Percentiles rank a stretch among this genome's conserved stretches.
Evolutionary conservation across 2,888 invertebrate genomes (phyloP).

Genomic region (Morinoia aosen): DNA sequence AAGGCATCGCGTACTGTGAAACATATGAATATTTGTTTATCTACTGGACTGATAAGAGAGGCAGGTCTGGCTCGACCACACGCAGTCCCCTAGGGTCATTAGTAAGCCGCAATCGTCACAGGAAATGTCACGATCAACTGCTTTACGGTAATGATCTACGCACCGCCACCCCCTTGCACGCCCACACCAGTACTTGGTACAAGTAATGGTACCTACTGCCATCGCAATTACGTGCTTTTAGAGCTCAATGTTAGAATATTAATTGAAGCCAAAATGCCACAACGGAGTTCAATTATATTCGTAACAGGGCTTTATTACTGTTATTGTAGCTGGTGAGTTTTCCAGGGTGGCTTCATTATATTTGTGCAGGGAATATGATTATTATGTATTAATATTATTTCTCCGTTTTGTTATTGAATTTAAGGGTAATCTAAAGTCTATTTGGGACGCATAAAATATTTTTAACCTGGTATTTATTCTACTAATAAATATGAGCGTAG

Average conservation of each 20-base stretch:
- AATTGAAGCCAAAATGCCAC: neutral
- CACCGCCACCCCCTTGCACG: neutral
- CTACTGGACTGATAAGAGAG: neutral
- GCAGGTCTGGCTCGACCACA: constrained; percentile 21
- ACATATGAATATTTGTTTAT: neutral
- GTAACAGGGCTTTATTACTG: no score
- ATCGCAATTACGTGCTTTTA: neutral
- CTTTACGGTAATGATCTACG: constrained; percentile 2
- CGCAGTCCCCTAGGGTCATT: constrained; percentile 13
- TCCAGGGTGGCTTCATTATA: no score
- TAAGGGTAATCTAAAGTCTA: neutral
- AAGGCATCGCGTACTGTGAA: neutral
- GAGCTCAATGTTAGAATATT: neutral
- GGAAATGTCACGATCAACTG: constrained; percentile 40
- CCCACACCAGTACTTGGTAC: neutral
- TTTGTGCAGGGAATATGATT: neutral
- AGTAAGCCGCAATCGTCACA: constrained; percentile 29
- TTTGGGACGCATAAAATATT: neutral
- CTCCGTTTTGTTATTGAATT: neutral
- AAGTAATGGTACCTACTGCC: no score
- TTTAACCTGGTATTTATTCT: neutral
- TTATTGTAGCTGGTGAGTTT: no score
- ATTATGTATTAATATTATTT: neutral
- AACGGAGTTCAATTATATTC: neutral
- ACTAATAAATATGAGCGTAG: neutral